Base-by-base conservation (phyloP, 2,888 invertebrate species). In the Apodemia hepburni region DNA sequence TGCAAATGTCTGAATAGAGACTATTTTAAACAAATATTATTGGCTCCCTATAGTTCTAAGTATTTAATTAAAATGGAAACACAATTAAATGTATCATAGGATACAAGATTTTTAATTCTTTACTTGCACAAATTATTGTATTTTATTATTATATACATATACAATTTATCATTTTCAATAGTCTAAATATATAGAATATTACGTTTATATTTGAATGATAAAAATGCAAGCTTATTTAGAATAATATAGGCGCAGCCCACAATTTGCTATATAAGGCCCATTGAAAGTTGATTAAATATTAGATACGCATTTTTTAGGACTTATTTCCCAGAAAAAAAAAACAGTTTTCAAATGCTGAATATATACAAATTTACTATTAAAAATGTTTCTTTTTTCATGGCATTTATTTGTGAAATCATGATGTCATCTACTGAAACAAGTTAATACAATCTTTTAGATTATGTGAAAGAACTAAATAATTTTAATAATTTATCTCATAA, bases 151-250 rank as follows among this genome's bases (percentile, higher is more conserved):
- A 22, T 11, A 11, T 2, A 22, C 9, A 18, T 4, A 51, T 18
- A 51, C 18, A 18, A 11, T 12, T 18, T 51, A 17, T 18, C 5
- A 51, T 51, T 51, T 22, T 18, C 18, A 22, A 51, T 22, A 22
- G 22, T 51, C 22, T 51, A 18, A 51, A 9, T 51, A 18, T 18
- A 51, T 22, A 22, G 1, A 5, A 22, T 22, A 22, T 12, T 5
- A 18, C 4, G 11, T 22, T 22, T 22, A 47, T 17, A 47, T 17
- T 8, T 17, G 51, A 51, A 5, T 51, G 12, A 22, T 6, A 51
- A 51, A 38, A 51, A 51, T 51, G 51, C 51, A 18, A 51, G 51
- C 51, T 51, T 12, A 51, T 51, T 18, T 22, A 51, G 51, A 51
- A 22, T 51, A 51, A 18, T 12, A 38, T 38, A 51, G 22, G 51